Evolutionary conservation across 2,113 vertebrate species (phyloP), one percentile per base, ranked within the genome.

Genomic region (Larimichthys crocea): DNA sequence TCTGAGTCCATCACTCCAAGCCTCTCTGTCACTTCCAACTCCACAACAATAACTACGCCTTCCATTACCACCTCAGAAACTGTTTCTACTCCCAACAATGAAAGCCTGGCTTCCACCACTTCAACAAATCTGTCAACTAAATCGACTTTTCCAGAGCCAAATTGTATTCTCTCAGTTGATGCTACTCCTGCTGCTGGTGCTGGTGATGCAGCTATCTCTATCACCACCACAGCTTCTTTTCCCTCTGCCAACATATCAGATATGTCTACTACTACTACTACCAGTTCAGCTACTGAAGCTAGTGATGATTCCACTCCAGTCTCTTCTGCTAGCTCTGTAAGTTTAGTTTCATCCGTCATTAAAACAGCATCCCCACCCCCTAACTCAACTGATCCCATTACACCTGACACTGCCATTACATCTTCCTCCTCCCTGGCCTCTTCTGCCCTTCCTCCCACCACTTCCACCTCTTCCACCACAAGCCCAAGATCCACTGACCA

Each of bases 31-130:
- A 76, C 81, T 67, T 85, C 83, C 68, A 76, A 6, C 29, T 57
- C 85, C 44, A 42, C 81, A 79, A 71, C 90, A 63, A 31, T 48
- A 70, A 76, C 83, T 14, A 65, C n/a, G 3, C 74, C 82, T 84
- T 83, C 87, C 73, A 71, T 66, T 59, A 74, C 76, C 83, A 78
- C 75, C 42, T 53, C 42, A 5, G 84, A 90, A 83, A 79, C 75
- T 4, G 68, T 76, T 76, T 70, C 71, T 50, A 59, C 62, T 78
- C 63, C 61, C 42, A 67, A 15, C 68, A 69, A 69, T 11, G 66
- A 83, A 83, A 80, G 56, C 55, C 60, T 48, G 4, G 74, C 73
- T 86, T 75, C 85, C 69, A 80, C 49, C 48, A 14, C 63, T 56
- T 57, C 82, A 79, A 82, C 74, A 77, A 31, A 76, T 74, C 65